Percentiles rank a stretch among this genome's conserved stretches.
Conservation (phyloP, 2,113 vertebrate species). For the Caracal caracal region DNA sequence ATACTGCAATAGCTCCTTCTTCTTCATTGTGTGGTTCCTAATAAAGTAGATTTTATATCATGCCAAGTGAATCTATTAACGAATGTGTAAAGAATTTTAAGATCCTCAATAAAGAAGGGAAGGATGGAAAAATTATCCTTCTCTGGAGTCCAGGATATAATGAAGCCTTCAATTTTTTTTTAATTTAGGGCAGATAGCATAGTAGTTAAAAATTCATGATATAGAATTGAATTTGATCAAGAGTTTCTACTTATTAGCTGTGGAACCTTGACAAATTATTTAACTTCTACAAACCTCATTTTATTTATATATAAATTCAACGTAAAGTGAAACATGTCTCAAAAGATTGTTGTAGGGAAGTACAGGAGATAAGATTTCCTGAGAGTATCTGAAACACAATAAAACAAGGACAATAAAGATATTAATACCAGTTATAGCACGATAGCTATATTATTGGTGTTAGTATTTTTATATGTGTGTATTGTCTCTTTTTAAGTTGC, state of each 20-base stretch:
- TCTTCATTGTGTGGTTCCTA: not conserved
- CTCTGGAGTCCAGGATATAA: not conserved
- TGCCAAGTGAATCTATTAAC: not conserved
- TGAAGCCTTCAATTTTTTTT: not conserved
- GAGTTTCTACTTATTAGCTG: not conserved
- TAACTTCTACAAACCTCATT: not conserved
- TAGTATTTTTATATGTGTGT: not conserved
- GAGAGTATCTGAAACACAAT: not conserved
- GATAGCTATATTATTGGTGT: not conserved
- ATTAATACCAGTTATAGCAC: not conserved
- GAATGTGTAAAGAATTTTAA: not conserved
- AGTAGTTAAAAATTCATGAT: not conserved
- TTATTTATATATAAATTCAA: not conserved
- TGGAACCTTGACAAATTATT: not conserved
- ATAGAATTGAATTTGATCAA: not conserved
- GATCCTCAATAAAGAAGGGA: not conserved
- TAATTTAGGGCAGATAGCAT: not conserved
- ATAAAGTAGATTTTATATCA: not conserved
- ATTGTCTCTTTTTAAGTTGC: not conserved
- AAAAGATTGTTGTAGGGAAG: not conserved
- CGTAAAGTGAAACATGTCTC: not conserved
- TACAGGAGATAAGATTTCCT: not conserved
- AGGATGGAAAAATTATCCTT: not conserved
- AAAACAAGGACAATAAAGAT: not conserved
- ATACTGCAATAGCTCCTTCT: not conserved